Conservation (phyloP, 1,140 invertebrate species). For the Drosophila lowei region DNA sequence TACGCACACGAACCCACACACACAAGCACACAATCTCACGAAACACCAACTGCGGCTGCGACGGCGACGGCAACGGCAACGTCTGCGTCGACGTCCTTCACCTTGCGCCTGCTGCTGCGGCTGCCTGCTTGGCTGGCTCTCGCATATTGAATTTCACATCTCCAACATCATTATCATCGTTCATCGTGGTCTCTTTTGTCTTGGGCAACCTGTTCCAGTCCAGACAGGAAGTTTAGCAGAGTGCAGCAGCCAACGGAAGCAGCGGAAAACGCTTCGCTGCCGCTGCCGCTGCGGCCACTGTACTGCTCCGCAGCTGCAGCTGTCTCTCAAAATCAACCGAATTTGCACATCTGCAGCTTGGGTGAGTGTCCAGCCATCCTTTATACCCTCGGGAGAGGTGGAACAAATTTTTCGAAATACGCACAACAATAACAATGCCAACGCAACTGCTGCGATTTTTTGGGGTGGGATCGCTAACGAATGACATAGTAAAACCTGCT, state of each 20-base stretch:
- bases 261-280: slow-evolving; percentile 42
- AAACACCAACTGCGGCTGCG: slow-evolving; percentile 4
- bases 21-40: slow-evolving; percentile 4
- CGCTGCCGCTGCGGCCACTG: slow-evolving; percentile 25
- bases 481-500: slow-evolving; percentile 18
- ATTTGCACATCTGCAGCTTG: slow-evolving; percentile 12
- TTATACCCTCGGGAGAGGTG: slow-evolving; percentile 2
- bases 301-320: slow-evolving; percentile 37
- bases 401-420: slow-evolving; percentile 18
- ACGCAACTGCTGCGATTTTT: neutral
- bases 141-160: slow-evolving; percentile 71
- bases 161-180: slow-evolving; percentile 26
- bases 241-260: slow-evolving; percentile 58
- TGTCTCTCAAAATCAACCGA: slow-evolving; percentile 29
- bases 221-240: slow-evolving; percentile 76
- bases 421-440: slow-evolving; percentile 12
- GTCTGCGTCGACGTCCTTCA: slow-evolving; percentile 62
- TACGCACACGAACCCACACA: slow-evolving; percentile 44
- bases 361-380: slow-evolving; percentile 37
- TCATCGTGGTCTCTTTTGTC: slow-evolving; percentile 47
- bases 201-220: slow-evolving; percentile 64
- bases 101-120: slow-evolving; percentile 47
- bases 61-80: slow-evolving; percentile 22
- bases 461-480: slow-evolving; percentile 16
- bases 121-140: slow-evolving; percentile 7